Conservation (phyloP, 2,113 vertebrate species). For the Macaca nemestrina region DNA sequence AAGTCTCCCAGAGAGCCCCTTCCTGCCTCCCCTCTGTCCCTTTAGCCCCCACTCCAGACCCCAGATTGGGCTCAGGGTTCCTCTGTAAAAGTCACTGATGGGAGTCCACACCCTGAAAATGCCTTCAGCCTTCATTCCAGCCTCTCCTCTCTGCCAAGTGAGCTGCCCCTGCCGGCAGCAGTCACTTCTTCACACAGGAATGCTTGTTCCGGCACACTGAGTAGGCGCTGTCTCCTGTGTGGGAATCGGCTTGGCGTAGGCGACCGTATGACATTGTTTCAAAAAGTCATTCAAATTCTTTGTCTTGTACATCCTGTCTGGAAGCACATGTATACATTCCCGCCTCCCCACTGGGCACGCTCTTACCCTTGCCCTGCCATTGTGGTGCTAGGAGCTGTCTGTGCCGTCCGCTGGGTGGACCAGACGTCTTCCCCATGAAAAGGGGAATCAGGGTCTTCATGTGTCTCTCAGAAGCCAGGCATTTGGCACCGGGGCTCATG, state of each 20-base stretch:
- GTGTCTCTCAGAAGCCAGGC: background rate
- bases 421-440: rapidly evolving
- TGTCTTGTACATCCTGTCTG: background rate
- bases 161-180: rapidly evolving
- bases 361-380: background rate
- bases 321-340: background rate
- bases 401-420: rapidly evolving
- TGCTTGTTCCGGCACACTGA: background rate
- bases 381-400: too few relatives aligned
- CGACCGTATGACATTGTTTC: background rate
- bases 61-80: rapidly evolving
- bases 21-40: background rate
- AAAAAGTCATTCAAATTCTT: background rate
- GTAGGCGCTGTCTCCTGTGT: background rate
- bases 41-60: background rate
- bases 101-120: too few relatives aligned
- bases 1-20: background rate
- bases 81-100: rapidly evolving
- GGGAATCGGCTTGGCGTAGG: background rate
- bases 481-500: rapidly evolving
- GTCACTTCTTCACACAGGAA: background rate
- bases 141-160: background rate
- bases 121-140: rapidly evolving
- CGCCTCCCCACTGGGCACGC: rapidly evolving
- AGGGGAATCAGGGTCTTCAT: too few relatives aligned